These are phyloP conservation scores for Stegophylla sp. DNA, from an alignment of 2,888 invertebrate genomes.

Conservation along the genomic window DNA sequence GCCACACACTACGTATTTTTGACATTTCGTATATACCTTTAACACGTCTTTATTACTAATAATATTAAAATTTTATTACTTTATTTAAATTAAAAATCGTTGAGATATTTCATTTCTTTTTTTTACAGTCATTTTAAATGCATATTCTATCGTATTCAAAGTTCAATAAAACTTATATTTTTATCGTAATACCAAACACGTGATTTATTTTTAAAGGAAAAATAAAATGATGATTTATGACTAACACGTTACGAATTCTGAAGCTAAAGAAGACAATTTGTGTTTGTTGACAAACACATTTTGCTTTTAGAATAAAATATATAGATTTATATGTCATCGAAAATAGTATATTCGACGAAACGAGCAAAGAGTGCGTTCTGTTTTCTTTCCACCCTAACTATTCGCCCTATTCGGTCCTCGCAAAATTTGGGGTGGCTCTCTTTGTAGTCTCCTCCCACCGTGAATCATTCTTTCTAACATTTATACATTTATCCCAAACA, in stretches of 20 bases:
- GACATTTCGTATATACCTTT: neutral
- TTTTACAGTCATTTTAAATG: too few relatives aligned
- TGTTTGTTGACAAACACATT: neutral
- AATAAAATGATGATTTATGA: neutral
- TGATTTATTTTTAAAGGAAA: neutral
- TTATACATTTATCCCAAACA: neutral
- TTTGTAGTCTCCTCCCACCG: slow-evolving; percentile 32
- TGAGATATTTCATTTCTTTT: too few relatives aligned
- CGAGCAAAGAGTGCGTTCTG: neutral
- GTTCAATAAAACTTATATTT: neutral
- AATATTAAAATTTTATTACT: too few relatives aligned
- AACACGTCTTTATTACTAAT: neutral
- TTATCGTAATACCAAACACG: neutral
- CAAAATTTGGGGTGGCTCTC: slow-evolving; percentile 37
- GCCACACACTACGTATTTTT: neutral
- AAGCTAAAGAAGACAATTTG: neutral
- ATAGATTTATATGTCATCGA: slow-evolving; percentile 33
- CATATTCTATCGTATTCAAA: neutral
- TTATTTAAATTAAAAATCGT: too few relatives aligned
- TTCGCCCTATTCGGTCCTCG: slow-evolving; percentile 15
- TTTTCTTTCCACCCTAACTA: slow-evolving; percentile 44
- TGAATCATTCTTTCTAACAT: slow-evolving; percentile 39
- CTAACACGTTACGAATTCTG: neutral
- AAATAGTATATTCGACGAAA: neutral
- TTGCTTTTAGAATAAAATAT: neutral